Conservation (phyloP, 2,888 invertebrate genomes). For the Blomia tropicalis region DNA sequence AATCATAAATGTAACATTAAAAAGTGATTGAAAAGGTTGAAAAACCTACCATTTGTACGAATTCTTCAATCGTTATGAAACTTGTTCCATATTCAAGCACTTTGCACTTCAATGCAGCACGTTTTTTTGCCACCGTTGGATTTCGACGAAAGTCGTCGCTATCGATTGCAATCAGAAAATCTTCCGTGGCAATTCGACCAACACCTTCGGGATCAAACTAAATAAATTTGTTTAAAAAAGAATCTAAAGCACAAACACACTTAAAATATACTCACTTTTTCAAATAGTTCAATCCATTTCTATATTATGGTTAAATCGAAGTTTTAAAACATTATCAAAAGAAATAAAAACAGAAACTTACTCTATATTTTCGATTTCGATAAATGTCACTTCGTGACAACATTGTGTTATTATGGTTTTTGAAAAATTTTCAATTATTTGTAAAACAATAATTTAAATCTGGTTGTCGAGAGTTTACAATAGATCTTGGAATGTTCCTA, state of each 20-base stretch:
- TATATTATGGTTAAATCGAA: no score
- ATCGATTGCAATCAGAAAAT: slow-evolving; percentile 58
- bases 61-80: slow-evolving; percentile 79
- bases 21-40: slow-evolving; percentile 3
- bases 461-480: no score
- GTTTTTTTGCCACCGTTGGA: slow-evolving; percentile 43
- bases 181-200: slow-evolving; percentile 73
- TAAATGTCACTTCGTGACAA: neutral
- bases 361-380: neutral
- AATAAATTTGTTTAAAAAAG: slow-evolving; percentile 15
- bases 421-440: no score
- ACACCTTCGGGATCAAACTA: slow-evolving; percentile 84
- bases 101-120: slow-evolving; percentile 55
- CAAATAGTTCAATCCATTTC: slow-evolving; percentile 78
- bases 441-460: no score
- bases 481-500: no score
- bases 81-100: slow-evolving; percentile 52
- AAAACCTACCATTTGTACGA: slow-evolving; percentile 76
- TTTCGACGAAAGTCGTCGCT: slow-evolving; percentile 55
- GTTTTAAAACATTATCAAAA: neutral
- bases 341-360: neutral
- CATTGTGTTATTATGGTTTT: no score
- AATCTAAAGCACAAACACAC: neutral
- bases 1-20: slow-evolving; percentile 9
- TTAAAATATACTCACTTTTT: slow-evolving; percentile 47